Percentiles rank a stretch among this genome's conserved stretches.
phyloP scores from a whole-genome alignment of 2,888 invertebrate genomes.

The Megalurothrips usitatus region DNA sequence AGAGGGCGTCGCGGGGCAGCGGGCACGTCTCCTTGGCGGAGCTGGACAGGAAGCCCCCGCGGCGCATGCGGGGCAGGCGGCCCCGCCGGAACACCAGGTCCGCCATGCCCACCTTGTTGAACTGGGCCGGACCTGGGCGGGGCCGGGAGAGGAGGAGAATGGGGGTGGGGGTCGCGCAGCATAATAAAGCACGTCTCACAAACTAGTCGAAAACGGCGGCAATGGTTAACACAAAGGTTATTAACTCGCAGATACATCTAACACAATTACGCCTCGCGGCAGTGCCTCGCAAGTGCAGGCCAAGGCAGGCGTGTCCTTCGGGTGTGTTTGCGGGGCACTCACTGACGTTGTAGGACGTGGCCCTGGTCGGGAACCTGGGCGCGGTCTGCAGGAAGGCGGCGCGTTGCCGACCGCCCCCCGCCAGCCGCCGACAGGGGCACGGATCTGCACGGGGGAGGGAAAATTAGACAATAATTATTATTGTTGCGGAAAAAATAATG shows the following conservation, averaged over 20 bases:
- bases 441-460: neutral
- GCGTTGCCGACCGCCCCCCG: neutral
- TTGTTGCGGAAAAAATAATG: too few species aligned
- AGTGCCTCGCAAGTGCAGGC: too few species aligned
- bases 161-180: too few species aligned
- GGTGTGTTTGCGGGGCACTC: neutral
- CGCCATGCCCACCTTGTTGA: conserved; percentile 22
- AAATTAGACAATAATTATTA: too few species aligned
- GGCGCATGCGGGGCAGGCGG: neutral
- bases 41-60: conserved; percentile 6
- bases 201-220: too few species aligned
- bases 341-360: neutral
- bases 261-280: too few species aligned
- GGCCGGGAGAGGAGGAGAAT: too few species aligned
- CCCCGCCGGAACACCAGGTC: neutral
- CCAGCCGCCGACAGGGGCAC: neutral
- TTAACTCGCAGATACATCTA: too few species aligned
- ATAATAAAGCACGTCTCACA: too few species aligned
- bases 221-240: too few species aligned
- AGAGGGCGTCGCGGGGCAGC: conserved; percentile 2
- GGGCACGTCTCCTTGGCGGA: neutral
- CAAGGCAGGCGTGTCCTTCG: too few species aligned
- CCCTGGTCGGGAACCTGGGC: neutral
- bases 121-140: neutral
- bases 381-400: neutral